Evolutionary conservation across 2,113 vertebrate species (phyloP), one percentile per base, ranked within the genome.

Genomic region (Ellobius talpinus): DNA sequence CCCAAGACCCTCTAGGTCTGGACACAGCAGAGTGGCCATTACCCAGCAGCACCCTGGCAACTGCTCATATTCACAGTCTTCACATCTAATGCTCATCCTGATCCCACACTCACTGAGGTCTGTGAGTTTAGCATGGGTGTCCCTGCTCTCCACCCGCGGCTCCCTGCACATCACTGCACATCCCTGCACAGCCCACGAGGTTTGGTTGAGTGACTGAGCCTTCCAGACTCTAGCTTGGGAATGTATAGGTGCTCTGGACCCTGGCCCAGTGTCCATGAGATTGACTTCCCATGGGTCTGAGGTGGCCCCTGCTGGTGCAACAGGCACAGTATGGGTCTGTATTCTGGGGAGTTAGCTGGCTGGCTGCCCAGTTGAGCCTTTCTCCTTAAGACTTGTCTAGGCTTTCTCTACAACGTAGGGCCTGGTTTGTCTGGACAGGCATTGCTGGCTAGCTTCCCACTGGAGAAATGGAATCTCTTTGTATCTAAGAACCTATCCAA

Each of bases 391-490:
- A 47, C 12, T 29, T 5, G 63, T n/a, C 73, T 81, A 16, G 68
- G 58, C 87, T 87, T 92, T 85, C 74, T 94, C 81, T 55, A 52
- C 0, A 24, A 16, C 29, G 26, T 50, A 36, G 50, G 26, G 26
- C 70, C 61, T 98, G 95, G 23, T 84, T 63, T 98, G 96, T n/a
- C 94, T 50, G 65, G 81, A 97, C 97, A 96, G 87, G 93, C 12
- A 58, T 33, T 29, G 74, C 82, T 98, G 98, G 98, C 97, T 12
- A 91, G 5, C 16, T 24, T 97, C 89, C 96, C 33, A 7, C 42
- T 50, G 61, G 86, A 74, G 96, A 98, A 98, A 97, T 11, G 42
- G 45, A 89, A 96, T 94, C 97, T 66, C 65, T 96, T 97, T 97
- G 98, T 98, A 97, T 97, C 98, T 39, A 45, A 84, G 70, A 58